These are phyloP conservation scores for Sebastes taczanowskii DNA, from an alignment of 2,797 vertebrate species.

Conservation along the genomic window DNA sequence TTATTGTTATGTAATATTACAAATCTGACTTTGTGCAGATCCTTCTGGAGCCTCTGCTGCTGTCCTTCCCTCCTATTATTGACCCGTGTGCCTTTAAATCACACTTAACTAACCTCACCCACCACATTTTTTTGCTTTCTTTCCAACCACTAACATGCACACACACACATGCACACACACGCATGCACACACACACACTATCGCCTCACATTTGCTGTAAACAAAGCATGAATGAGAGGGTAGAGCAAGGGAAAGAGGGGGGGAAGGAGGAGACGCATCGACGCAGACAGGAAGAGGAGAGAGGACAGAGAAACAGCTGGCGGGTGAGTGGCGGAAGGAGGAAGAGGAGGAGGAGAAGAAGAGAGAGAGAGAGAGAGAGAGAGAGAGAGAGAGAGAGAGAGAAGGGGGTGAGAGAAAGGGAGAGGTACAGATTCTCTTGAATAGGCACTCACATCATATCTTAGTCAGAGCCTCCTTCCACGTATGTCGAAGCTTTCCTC, in stretches of 20 bases:
- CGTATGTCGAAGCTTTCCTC: slow-evolving; percentile 73
- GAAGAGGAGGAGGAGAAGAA: slow-evolving; percentile 43
- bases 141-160: slow-evolving; percentile 3
- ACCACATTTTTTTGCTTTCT: neutral
- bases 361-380: neutral
- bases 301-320: slow-evolving; percentile 64
- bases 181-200: slow-evolving; percentile 12
- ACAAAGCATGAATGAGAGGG: slow-evolving; percentile 81
- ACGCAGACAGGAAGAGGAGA: slow-evolving; percentile 63
- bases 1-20: neutral
- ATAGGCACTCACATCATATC: slow-evolving; percentile 85
- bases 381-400: neutral
- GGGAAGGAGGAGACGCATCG: slow-evolving; percentile 34
- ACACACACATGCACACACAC: slow-evolving; percentile 4
- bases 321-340: slow-evolving; percentile 58
- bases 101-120: slow-evolving; percentile 49
- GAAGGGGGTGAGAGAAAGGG: slow-evolving; percentile 1
- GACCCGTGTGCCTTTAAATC: slow-evolving; percentile 55
- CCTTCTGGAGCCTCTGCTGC: slow-evolving; percentile 14
- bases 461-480: slow-evolving; percentile 74
- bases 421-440: slow-evolving; percentile 37
- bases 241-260: slow-evolving; percentile 44
- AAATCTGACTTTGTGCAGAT: slow-evolving; percentile 12
- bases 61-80: slow-evolving; percentile 24
- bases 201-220: slow-evolving; percentile 63